These are phyloP conservation scores for Netelia inedita DNA, from an alignment of 2,888 invertebrate species.

Conservation along the genomic window DNA sequence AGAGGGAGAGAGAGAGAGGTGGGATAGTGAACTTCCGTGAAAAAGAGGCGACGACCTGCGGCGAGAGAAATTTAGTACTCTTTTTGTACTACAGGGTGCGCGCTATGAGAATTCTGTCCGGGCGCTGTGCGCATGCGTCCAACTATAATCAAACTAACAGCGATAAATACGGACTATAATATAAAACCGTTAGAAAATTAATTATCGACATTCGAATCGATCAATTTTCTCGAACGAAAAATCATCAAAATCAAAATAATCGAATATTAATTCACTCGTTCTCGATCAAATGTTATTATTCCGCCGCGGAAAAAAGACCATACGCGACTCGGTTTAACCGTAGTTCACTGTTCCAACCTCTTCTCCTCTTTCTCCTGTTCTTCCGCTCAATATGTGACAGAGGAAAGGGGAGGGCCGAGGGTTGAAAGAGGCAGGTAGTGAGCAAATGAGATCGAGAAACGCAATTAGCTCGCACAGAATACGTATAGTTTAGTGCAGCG, in stretches of 20 bases:
- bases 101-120: not conserved
- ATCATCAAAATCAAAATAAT: no score
- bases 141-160: no score
- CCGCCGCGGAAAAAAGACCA: no score
- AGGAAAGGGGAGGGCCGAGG: not conserved
- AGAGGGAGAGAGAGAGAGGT: constrained; percentile 16
- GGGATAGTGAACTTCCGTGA: constrained; percentile 26
- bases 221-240: no score
- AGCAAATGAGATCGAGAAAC: constrained; percentile 58
- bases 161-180: no score
- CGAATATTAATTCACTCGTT: no score
- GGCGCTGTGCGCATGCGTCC: no score
- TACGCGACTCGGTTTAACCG: not conserved
- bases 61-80: not conserved
- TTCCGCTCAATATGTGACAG: not conserved
- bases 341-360: not conserved
- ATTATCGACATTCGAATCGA: no score
- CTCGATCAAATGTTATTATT: no score
- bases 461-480: constrained; percentile 54
- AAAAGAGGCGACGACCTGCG: constrained; percentile 4
- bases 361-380: not conserved
- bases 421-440: not conserved
- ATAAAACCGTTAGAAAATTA: no score
- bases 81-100: not conserved
- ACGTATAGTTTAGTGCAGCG: constrained; percentile 38